These are phyloP conservation scores for Ramphastos sulfuratus DNA, from an alignment of 2,113 vertebrate species.

Conservation along the genomic window DNA sequence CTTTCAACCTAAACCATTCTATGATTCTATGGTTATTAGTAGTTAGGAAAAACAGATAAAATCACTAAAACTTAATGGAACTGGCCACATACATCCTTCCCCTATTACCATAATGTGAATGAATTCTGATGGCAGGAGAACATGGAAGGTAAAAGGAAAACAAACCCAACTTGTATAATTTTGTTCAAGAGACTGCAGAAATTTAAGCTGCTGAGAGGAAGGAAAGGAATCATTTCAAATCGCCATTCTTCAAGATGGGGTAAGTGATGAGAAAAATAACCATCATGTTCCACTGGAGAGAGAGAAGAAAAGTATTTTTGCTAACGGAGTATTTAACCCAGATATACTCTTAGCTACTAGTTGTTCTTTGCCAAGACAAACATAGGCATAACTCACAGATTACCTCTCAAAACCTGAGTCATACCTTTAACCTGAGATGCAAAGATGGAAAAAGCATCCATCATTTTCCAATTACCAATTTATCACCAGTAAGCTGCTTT, in stretches of 20 bases:
- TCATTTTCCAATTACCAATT: not conserved
- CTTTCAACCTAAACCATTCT: too few relatives aligned
- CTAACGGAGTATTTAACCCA: not conserved
- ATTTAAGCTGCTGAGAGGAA: not conserved
- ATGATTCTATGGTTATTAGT: not conserved
- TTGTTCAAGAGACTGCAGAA: not conserved
- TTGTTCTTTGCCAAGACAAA: not conserved
- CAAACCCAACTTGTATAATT: not conserved
- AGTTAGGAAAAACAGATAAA: not conserved
- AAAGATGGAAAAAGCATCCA: not conserved
- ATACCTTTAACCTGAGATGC: not conserved
- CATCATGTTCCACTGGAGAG: not conserved
- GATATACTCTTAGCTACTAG: not conserved
- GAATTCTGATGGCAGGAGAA: not conserved
- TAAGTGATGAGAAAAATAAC: not conserved
- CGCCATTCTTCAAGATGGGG: not conserved
- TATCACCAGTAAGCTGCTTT: not conserved
- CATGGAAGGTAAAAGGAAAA: fast-evolving
- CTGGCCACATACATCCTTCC: not conserved
- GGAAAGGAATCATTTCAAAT: not conserved
- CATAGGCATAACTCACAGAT: not conserved
- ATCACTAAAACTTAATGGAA: not conserved
- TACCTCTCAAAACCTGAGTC: not conserved
- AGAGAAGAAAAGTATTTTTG: not conserved
- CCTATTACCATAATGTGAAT: not conserved